A percentile compares a stretch with the other conserved stretches of the same genome.
phyloP scores from a whole-genome alignment of 2,113 vertebrate species.

The Pleuronectes platessa region DNA sequence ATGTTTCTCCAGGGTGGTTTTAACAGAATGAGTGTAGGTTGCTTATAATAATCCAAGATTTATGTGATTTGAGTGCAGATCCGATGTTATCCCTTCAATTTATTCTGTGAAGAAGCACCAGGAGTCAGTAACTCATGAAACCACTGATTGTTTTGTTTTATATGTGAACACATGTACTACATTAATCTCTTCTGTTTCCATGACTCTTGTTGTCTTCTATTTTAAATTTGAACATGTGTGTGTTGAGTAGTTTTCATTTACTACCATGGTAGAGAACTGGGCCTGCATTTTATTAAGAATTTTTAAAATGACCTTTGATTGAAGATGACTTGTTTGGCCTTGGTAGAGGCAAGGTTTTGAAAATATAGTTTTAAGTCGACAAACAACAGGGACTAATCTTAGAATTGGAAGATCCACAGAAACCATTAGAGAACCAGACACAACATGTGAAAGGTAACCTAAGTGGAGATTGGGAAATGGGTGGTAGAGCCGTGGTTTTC shows the following conservation, averaged over 20 bases:
- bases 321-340: neutral
- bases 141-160: no score
- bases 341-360: neutral
- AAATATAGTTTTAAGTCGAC: neutral
- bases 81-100: no score
- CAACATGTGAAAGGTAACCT: slow-evolving; percentile 25
- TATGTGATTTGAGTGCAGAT: no score
- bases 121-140: no score
- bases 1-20: no score
- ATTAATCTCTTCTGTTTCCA: no score
- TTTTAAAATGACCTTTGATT: neutral
- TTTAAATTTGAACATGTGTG: neutral
- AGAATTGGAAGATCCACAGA: neutral
- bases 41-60: no score
- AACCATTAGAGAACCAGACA: neutral
- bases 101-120: no score
- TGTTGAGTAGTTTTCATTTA: neutral
- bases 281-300: neutral
- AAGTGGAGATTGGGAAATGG: slow-evolving; percentile 40
- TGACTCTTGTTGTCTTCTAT: no score
- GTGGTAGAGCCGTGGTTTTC: slow-evolving; percentile 11
- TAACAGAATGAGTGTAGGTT: no score
- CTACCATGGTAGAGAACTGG: neutral
- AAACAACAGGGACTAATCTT: neutral
- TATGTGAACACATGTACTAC: no score